phyloP scores from a whole-genome alignment of 2,113 vertebrate genomes.

The Glaucomys volans region DNA sequence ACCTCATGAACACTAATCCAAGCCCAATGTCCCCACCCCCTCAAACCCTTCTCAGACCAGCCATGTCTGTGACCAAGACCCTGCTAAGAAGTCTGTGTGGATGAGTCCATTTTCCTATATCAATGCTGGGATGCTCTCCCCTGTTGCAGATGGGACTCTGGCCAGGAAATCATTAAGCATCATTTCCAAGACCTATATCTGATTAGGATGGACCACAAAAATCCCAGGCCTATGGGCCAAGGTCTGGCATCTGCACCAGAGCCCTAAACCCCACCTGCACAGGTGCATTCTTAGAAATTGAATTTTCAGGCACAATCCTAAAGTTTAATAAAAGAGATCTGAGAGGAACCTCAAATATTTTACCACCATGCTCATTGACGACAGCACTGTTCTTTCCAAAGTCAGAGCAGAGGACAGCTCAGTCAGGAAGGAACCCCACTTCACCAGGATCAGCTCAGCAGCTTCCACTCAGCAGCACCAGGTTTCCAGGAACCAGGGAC shows the following conservation, averaged over 20 bases:
- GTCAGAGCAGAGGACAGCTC: neutral
- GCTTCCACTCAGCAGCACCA: neutral
- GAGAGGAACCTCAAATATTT: neutral
- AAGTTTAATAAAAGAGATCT: neutral
- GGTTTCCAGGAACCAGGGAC: neutral
- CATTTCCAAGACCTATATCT: neutral
- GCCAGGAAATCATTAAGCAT: no score
- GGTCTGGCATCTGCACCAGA: neutral
- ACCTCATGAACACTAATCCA: no score
- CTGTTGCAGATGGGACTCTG: no score
- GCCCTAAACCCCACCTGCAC: no score
- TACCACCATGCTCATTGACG: fast-evolving
- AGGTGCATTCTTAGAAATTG: neutral
- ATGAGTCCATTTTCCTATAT: no score
- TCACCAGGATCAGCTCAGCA: neutral
- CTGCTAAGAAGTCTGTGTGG: no score
- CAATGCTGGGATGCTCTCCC: no score
- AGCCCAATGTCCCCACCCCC: no score
- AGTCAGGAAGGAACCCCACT: fast-evolving
- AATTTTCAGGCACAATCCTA: neutral
- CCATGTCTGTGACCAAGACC: no score
- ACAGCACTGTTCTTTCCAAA: fast-evolving
- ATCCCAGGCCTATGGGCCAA: neutral
- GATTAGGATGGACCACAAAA: neutral
- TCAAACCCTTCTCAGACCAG: no score